Conservation (phyloP, 2,888 invertebrate species). For the Rotaria sp. region DNA sequence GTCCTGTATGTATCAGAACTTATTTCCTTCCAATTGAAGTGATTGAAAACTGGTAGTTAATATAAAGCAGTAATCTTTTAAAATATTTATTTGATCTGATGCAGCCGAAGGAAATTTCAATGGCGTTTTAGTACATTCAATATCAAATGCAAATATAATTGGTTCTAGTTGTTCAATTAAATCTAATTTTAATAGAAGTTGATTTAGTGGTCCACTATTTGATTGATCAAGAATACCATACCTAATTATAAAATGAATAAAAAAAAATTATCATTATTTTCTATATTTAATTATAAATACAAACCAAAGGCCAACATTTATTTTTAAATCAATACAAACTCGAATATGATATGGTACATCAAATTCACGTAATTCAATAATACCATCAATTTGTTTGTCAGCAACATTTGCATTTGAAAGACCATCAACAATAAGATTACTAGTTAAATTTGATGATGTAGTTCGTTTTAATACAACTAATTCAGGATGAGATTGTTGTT, state of each 20-base stretch:
- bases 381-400: constrained; percentile 19
- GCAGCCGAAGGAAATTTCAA: constrained; percentile 89
- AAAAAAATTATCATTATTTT: not conserved
- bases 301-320: constrained; percentile 94
- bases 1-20: too few relatives aligned
- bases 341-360: constrained; percentile 95
- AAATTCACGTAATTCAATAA: constrained; percentile 67
- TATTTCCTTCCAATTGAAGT: too few relatives aligned
- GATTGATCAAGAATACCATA: not conserved
- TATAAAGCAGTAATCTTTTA: too few relatives aligned
- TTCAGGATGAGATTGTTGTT: constrained; percentile 71
- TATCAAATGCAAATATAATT: constrained; percentile 90
- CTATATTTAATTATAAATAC: constrained; percentile 55
- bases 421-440: not conserved
- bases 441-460: not conserved
- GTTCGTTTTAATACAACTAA: too few relatives aligned
- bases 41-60: too few relatives aligned
- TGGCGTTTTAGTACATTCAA: constrained; percentile 94
- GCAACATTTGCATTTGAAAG: not conserved
- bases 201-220: not conserved
- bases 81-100: constrained; percentile 64
- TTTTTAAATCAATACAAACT: constrained; percentile 85
- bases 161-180: constrained; percentile 62
- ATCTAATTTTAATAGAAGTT: not conserved
- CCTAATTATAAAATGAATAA: not conserved